Conservation (phyloP, 1,140 invertebrate genomes). For the Mercenaria mercenaria region DNA sequence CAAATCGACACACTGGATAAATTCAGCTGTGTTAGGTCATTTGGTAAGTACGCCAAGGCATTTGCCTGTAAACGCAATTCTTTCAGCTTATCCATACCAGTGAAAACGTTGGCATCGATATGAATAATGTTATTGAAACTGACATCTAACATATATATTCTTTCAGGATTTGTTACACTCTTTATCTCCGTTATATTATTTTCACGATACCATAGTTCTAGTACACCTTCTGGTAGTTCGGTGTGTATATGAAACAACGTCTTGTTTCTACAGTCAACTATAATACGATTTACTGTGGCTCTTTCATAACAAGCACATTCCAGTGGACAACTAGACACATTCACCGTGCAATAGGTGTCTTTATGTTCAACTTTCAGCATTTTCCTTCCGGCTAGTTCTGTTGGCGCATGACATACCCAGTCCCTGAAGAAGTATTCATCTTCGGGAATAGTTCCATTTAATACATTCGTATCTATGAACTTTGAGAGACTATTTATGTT, state of each 20-base stretch:
- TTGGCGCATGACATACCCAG: conserved; percentile 72
- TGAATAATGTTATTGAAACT: conserved; percentile 65
- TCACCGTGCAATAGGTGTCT: conserved; percentile 72
- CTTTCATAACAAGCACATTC: conserved; percentile 72
- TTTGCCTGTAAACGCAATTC: conserved; percentile 71
- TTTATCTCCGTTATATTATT: conserved; percentile 72
- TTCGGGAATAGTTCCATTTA: conserved; percentile 46
- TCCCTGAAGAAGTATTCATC: conserved; percentile 73
- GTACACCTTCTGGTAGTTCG: conserved; percentile 55
- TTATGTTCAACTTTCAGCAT: conserved; percentile 63
- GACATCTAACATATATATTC: conserved; percentile 51
- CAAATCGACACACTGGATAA: conserved; percentile 56
- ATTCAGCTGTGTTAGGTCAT: conserved; percentile 28
- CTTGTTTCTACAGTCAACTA: conserved; percentile 73
- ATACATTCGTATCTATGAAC: conserved; percentile 49
- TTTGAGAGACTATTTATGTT: conserved; percentile 71
- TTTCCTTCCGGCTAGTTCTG: conserved; percentile 60
- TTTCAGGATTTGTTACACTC: not conserved
- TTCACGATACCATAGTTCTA: conserved; percentile 76
- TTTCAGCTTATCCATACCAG: conserved; percentile 41
- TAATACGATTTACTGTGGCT: conserved; percentile 61
- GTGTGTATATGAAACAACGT: conserved; percentile 59
- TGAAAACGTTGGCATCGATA: conserved; percentile 51
- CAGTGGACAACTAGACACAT: conserved; percentile 64
- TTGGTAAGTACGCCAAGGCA: conserved; percentile 66